These are phyloP conservation scores for Dolichopus griseipennis DNA, from an alignment of 2,888 invertebrate species.

Conservation along the genomic window DNA sequence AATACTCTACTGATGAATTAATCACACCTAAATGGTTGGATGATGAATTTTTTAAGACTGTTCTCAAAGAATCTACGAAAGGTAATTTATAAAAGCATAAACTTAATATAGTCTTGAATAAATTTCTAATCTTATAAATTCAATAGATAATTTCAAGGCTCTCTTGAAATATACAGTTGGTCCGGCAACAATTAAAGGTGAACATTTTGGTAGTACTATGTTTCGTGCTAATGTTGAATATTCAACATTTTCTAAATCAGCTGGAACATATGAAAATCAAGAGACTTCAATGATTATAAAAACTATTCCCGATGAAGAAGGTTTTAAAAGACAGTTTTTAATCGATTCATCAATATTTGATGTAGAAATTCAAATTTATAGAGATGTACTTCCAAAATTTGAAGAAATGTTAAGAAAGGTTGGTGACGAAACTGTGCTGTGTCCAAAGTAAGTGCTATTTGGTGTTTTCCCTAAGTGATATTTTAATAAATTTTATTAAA, in stretches of 20 bases:
- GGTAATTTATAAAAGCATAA: too few relatives aligned
- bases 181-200: constrained; percentile 24
- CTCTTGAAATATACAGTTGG: constrained; percentile 15
- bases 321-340: constrained; percentile 25
- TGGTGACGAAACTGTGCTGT: constrained; percentile 26
- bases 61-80: too few relatives aligned
- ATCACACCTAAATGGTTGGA: too few relatives aligned
- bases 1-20: too few relatives aligned
- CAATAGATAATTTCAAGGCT: too few relatives aligned
- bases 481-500: constrained; percentile 9
- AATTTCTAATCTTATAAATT: too few relatives aligned
- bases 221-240: constrained; percentile 23
- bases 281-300: constrained; percentile 29
- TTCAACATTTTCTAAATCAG: not conserved
- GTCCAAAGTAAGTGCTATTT: constrained; percentile 23
- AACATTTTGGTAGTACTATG: constrained; percentile 29
- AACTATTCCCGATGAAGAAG: constrained; percentile 30
- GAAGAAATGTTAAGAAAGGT: constrained; percentile 26
- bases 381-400: constrained; percentile 30
- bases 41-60: too few relatives aligned
- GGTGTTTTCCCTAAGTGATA: too few relatives aligned
- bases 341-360: too few relatives aligned
- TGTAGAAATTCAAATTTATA: constrained; percentile 28
- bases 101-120: too few relatives aligned
- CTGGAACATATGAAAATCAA: not conserved